Percentiles rank a stretch among this genome's conserved stretches.
phyloP scores from a whole-genome alignment of 2,113 vertebrate genomes.

The Elachura formosa region DNA sequence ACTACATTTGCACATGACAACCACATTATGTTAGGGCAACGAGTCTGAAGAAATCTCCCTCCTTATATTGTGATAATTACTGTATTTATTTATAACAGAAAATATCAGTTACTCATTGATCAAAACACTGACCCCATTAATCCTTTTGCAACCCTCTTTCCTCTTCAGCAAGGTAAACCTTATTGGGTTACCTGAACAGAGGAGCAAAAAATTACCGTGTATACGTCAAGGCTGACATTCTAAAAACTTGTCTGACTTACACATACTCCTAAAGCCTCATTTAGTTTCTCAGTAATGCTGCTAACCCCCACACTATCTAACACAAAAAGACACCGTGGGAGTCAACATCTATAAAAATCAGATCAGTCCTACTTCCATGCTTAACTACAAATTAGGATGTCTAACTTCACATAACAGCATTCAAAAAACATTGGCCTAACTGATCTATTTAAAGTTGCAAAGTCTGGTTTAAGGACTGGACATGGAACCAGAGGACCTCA shows the following conservation, averaged over 20 bases:
- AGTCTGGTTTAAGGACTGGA: not conserved
- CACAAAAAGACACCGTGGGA: not conserved
- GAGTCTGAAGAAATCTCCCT: not conserved
- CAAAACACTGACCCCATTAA: not conserved
- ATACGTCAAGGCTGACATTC: not conserved
- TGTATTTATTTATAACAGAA: not conserved
- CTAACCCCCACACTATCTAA: not conserved
- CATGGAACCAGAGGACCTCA: not conserved
- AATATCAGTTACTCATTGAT: not conserved
- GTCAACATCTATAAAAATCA: constrained; percentile 13
- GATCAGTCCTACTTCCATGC: not conserved
- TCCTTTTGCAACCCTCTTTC: not conserved
- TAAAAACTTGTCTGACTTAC: not conserved
- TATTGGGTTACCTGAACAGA: not conserved
- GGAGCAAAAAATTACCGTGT: not conserved
- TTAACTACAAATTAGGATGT: not conserved
- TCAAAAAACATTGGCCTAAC: not conserved
- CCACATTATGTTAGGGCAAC: not conserved
- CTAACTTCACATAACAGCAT: not conserved
- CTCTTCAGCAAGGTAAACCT: not conserved
- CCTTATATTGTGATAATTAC: not conserved
- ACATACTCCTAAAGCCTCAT: not conserved
- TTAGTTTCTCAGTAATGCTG: not conserved
- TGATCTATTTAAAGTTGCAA: not conserved
- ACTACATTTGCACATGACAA: not conserved